These are phyloP conservation scores for Thinocorus orbignyianus DNA, from an alignment of 2,113 vertebrate genomes.

Conservation along the genomic window DNA sequence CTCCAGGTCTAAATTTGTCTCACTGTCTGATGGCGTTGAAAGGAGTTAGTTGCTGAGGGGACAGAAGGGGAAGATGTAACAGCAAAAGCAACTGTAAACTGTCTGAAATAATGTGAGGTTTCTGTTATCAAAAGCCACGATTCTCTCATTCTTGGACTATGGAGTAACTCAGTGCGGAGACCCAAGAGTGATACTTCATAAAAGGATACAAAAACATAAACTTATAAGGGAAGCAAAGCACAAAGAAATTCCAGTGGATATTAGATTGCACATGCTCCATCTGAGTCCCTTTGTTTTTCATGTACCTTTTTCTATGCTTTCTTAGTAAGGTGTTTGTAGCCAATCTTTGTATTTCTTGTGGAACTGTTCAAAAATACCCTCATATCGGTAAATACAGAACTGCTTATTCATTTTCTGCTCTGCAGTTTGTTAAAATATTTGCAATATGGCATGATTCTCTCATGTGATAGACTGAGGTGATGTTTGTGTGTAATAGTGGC, in stretches of 20 bases:
- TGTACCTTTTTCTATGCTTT: not conserved
- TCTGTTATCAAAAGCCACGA: not conserved
- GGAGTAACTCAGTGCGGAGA: not conserved
- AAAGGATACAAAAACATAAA: not conserved
- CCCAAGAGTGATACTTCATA: not conserved
- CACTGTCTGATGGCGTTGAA: accelerated
- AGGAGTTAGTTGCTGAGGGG: not conserved
- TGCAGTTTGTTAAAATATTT: slow-evolving; percentile 48
- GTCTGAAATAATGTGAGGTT: not conserved
- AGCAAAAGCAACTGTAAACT: not conserved
- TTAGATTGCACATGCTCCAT: not conserved
- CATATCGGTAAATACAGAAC: not conserved
- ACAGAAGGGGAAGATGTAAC: not conserved
- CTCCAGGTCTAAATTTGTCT: not conserved
- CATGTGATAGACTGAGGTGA: slow-evolving; percentile 69
- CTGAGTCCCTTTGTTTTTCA: not conserved
- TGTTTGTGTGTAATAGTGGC: slow-evolving; percentile 47
- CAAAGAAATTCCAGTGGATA: not conserved
- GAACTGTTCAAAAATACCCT: not conserved
- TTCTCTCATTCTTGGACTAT: not conserved
- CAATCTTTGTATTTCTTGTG: not conserved
- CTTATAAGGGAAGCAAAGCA: not conserved
- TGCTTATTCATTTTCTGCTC: slow-evolving; percentile 51
- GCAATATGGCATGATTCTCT: slow-evolving; percentile 58
- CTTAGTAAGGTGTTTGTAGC: not conserved